Percentiles rank a stretch among this genome's conserved stretches.
Conservation (phyloP, 2,888 invertebrate genomes). For the Zootermopsis nevadensis region DNA sequence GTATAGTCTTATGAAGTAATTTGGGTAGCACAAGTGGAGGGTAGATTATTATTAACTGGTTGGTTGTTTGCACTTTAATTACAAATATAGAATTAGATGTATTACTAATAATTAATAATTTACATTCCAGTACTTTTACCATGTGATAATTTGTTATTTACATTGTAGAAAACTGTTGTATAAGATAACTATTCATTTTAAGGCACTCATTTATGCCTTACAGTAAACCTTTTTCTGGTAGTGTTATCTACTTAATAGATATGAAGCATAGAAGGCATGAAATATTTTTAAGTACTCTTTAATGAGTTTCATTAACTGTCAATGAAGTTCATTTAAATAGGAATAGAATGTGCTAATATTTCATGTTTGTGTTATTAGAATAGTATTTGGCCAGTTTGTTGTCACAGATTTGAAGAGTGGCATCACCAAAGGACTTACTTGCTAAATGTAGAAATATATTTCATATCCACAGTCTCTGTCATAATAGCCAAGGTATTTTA, state of each 20-base stretch:
- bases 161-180: background rate
- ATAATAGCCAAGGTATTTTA: no score
- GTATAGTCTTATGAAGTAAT: background rate
- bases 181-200: background rate
- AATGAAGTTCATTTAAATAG: background rate
- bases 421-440: background rate
- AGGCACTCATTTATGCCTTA: background rate
- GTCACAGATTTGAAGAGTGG: constrained; percentile 1
- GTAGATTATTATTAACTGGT: background rate
- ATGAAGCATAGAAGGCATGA: background rate
- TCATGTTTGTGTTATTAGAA: background rate
- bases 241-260: background rate
- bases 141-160: background rate
- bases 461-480: background rate
- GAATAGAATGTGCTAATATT: background rate
- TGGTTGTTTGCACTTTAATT: background rate
- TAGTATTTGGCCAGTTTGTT: constrained; percentile 21
- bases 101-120: constrained; percentile 12
- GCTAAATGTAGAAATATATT: background rate
- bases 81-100: background rate
- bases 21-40: background rate
- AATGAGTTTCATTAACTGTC: background rate
- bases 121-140: constrained; percentile 9
- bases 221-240: background rate
- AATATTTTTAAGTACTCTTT: background rate